Conservation (phyloP, 2,888 invertebrate species). For the Deilephila elpenor region DNA sequence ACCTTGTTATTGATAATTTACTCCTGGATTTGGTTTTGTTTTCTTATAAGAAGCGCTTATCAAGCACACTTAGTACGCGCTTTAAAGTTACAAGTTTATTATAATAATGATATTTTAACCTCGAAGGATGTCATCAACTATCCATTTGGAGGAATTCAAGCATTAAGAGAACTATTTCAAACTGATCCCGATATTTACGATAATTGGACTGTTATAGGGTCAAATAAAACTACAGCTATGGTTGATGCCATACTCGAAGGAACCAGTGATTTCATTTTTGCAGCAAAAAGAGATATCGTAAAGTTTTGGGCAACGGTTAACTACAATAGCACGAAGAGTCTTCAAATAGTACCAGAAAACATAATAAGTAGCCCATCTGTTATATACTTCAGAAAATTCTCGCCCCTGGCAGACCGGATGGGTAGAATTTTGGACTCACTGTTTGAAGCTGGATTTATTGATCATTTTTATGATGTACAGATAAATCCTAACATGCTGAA, state of each 20-base stretch:
- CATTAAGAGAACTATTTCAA: slow-evolving; percentile 57
- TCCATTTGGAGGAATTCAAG: slow-evolving; percentile 56
- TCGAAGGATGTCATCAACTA: slow-evolving; percentile 52
- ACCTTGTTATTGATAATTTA: slow-evolving; percentile 51
- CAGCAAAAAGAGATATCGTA: slow-evolving; percentile 56
- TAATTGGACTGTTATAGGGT: slow-evolving; percentile 52
- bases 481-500: slow-evolving; percentile 36
- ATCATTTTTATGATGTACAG: slow-evolving; percentile 48
- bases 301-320: slow-evolving; percentile 50
- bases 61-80: slow-evolving; percentile 61
- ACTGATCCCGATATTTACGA: slow-evolving; percentile 55
- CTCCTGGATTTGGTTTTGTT: slow-evolving; percentile 64
- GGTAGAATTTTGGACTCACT: slow-evolving; percentile 50
- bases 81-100: slow-evolving; percentile 53
- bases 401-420: slow-evolving; percentile 52
- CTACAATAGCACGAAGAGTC: slow-evolving; percentile 48
- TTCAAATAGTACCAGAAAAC: slow-evolving; percentile 64
- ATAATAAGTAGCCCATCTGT: slow-evolving; percentile 65
- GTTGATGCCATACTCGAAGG: slow-evolving; percentile 55
- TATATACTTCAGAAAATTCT: slow-evolving; percentile 60
- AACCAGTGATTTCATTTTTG: slow-evolving; percentile 58
- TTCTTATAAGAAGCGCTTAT: slow-evolving; percentile 62
- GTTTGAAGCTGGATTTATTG: slow-evolving; percentile 59
- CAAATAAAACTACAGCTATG: slow-evolving; percentile 39
- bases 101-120: slow-evolving; percentile 43